Evolutionary conservation across 2,888 invertebrate genomes (phyloP).

Genomic region (Cephus sareptanus): DNA sequence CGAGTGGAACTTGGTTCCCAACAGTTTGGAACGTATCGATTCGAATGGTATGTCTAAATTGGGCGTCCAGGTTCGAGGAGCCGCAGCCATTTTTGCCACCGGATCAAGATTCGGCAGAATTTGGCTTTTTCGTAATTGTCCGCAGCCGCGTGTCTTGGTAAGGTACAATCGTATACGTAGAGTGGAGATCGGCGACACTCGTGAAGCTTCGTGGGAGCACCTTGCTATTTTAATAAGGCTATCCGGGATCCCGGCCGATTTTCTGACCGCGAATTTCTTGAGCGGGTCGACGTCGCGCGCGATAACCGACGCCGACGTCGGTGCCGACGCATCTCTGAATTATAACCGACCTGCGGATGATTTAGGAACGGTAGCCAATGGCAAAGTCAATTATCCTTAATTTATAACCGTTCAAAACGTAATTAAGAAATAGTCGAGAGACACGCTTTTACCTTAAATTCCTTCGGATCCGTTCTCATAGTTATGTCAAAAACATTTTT

Average conservation of each 20-base stretch:
- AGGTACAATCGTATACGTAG: background rate
- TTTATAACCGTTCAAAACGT: background rate
- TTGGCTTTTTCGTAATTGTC: conserved; percentile 25
- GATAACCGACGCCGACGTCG: conserved; percentile 23
- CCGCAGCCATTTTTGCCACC: conserved; percentile 38
- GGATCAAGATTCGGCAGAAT: conserved; percentile 50
- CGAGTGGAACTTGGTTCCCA: conserved; percentile 30
- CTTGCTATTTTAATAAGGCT: conserved; percentile 50
- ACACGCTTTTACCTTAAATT: background rate
- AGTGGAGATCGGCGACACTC: background rate
- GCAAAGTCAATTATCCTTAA: background rate
- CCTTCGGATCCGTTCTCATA: background rate
- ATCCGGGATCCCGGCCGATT: conserved; percentile 39
- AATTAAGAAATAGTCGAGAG: background rate
- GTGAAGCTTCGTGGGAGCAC: background rate
- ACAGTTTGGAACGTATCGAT: conserved; percentile 36
- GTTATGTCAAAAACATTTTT: background rate
- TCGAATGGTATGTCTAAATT: conserved; percentile 57
- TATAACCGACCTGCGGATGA: background rate
- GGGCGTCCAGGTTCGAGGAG: conserved; percentile 37
- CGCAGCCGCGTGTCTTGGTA: conserved; percentile 9
- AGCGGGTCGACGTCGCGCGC: conserved; percentile 1
- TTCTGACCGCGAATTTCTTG: conserved; percentile 10
- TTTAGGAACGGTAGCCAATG: background rate
- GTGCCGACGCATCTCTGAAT: background rate